Conservation (phyloP, 2,113 vertebrate species). For the Empidonax alnorum region DNA sequence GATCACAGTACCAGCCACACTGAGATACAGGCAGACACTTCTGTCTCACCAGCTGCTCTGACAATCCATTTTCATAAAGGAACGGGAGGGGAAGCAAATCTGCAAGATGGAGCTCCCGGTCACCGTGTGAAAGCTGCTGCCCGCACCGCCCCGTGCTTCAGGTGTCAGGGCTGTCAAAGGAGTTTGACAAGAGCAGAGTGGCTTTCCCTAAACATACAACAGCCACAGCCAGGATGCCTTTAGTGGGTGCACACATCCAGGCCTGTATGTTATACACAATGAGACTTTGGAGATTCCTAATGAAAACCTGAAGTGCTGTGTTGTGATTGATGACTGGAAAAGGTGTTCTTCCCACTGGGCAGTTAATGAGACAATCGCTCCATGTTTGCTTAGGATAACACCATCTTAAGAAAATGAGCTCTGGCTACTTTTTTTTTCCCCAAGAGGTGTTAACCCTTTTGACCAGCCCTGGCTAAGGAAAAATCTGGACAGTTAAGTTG, state of each 20-base stretch:
- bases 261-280: not conserved
- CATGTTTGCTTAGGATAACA: not conserved
- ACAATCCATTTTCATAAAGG: slow-evolving; percentile 71
- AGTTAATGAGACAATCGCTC: not conserved
- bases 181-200: not conserved
- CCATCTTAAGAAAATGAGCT: not conserved
- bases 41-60: slow-evolving; percentile 71
- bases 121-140: slow-evolving; percentile 51
- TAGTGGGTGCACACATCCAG: not conserved
- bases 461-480: not conserved
- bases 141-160: not conserved
- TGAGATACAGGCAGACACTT: slow-evolving; percentile 70
- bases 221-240: not conserved
- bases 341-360: not conserved
- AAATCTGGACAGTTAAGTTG: not conserved
- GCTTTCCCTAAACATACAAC: not conserved
- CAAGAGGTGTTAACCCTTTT: not conserved
- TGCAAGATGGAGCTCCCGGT: slow-evolving; percentile 66
- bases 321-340: not conserved
- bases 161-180: slow-evolving; percentile 43
- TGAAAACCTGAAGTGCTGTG: not conserved
- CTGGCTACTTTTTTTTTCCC: not conserved
- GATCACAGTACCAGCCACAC: slow-evolving; percentile 64
- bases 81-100: slow-evolving; percentile 59
- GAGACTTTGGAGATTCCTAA: not conserved